Base-by-base conservation (phyloP, 2,113 vertebrate species). In the Leptocoma aspasia region DNA sequence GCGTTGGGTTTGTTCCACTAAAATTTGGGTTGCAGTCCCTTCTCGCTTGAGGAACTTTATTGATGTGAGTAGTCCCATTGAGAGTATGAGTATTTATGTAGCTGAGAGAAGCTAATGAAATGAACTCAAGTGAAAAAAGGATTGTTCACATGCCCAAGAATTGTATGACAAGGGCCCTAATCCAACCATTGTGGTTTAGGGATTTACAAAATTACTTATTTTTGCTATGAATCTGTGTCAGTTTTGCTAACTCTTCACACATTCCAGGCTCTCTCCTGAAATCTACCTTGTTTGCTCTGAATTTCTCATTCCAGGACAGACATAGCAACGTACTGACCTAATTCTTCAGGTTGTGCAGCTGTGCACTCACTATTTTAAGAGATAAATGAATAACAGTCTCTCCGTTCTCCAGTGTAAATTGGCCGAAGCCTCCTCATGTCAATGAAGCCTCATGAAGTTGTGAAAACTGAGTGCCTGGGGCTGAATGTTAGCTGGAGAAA, bases 21-120 rank as follows among this genome's bases (percentile, higher is more conserved):
- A 95, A 96, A 93, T 69, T 85, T 85, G 94, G 78, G 84, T 95
- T 97, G 87, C 75, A 89, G 24, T 77, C 70, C 82, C 61, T 83
- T 82, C 85, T 96, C 0, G 10, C 90, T 96, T 92, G 91, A 95
- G 73, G 76, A 94, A 84, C 89, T 90, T 89, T 94, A 85, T 88
- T 95, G 92, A 91, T 91, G 73, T 82, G 78, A 95, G 95, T 80
- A 88, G 79, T 94, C 94, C 92, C 94, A 78, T 23, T 54, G 96
- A 96, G 90, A 93, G 71, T 94, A 91, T 64, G 86, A 95, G 96
- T 94, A 94, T 96, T 96, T 97, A 92, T 95, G 83, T 96, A 96
- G 94, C 88, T 93, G 90, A 93, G 79, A 95, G 79, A 96, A 92
- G 75, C 90, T 93, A 93, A 92, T 94, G 92, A 96, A 96, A 96